phyloP scores from a whole-genome alignment of 2,888 invertebrate genomes.

The Nebria brevicollis region DNA sequence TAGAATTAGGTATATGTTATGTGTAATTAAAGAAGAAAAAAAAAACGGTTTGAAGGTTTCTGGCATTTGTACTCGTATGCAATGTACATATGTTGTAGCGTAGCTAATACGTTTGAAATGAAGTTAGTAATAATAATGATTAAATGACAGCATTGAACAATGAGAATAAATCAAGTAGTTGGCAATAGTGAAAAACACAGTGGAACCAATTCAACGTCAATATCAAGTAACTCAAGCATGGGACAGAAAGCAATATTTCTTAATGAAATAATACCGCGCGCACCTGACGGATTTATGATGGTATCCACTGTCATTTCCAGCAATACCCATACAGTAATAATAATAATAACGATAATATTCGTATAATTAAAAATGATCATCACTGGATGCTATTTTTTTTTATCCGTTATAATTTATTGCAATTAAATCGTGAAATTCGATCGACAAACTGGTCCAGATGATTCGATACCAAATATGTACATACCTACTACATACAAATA shows the following conservation, averaged over 20 bases:
- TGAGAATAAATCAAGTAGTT: background rate
- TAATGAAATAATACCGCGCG: conserved; percentile 6
- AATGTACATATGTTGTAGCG: too few relatives aligned
- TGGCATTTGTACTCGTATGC: too few relatives aligned
- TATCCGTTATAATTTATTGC: background rate
- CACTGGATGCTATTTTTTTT: background rate
- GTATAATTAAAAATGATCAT: background rate
- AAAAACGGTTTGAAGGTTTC: too few relatives aligned
- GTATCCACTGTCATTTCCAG: background rate
- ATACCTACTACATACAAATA: too few relatives aligned
- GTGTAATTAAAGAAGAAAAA: too few relatives aligned
- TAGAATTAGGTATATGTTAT: too few relatives aligned
- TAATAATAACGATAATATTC: background rate
- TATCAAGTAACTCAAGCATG: conserved; percentile 8
- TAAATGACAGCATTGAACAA: background rate
- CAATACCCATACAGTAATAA: background rate
- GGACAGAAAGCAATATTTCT: conserved; percentile 10
- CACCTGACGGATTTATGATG: conserved; percentile 7
- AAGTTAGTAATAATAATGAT: conserved; percentile 1
- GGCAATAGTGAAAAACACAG: background rate
- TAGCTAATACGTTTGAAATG: background rate
- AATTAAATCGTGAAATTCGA: background rate
- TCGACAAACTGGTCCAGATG: background rate
- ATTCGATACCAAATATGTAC: background rate
- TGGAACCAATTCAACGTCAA: conserved; percentile 7